Percentiles rank a stretch among this genome's conserved stretches.
These are phyloP conservation scores for Ciconia maguari DNA, from an alignment of 2,113 vertebrate species.

Conservation along the genomic window DNA sequence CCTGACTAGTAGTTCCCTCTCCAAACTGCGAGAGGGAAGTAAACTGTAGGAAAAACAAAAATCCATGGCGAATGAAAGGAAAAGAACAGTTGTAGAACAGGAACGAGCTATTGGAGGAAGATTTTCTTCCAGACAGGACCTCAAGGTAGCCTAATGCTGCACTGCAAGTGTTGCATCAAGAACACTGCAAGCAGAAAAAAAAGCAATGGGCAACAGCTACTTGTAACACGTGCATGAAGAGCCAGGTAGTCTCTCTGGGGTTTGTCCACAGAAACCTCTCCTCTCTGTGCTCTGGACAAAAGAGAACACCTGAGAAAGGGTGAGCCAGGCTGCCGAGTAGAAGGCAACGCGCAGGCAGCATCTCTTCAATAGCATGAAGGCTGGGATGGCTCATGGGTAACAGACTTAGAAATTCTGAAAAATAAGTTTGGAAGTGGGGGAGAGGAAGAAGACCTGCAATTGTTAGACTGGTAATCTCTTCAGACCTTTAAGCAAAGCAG, in stretches of 20 bases:
- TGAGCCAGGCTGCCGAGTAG: neutral
- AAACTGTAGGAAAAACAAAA: neutral
- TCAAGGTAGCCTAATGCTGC: neutral
- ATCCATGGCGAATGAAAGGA: neutral
- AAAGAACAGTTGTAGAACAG: neutral
- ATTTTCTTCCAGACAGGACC: neutral
- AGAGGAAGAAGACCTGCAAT: neutral
- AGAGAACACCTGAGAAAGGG: neutral
- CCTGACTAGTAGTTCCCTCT: neutral
- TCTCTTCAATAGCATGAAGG: neutral
- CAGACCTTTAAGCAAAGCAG: neutral
- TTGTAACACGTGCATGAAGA: neutral
- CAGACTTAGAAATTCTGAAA: neutral
- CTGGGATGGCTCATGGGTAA: neutral
- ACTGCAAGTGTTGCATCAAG: neutral
- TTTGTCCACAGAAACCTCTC: neutral
- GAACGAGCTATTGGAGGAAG: neutral
- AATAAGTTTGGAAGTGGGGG: neutral
- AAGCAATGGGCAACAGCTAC: neutral
- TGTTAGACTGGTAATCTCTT: neutral
- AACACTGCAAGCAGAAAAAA: neutral
- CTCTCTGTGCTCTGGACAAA: neutral
- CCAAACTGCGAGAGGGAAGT: neutral
- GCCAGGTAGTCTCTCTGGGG: neutral
- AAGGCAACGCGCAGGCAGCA: neutral